Base-by-base conservation (phyloP, 2,888 invertebrate genomes). In the Malthinus flaveolus region DNA sequence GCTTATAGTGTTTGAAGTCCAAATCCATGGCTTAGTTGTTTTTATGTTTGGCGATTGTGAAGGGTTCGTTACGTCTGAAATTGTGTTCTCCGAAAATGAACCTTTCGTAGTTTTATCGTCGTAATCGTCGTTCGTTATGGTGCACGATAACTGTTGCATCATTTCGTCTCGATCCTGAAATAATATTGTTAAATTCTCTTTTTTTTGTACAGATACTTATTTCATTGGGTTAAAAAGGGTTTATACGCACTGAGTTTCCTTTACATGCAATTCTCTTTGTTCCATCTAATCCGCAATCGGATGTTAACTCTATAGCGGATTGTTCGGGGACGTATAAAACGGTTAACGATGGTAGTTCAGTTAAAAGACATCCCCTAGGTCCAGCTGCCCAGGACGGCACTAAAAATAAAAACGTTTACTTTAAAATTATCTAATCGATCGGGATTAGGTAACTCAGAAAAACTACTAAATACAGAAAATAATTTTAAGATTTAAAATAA, bases 311-410 rank as follows among this genome's bases (percentile, higher is more conserved):
- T 49, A 90, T 85, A 45, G 89, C 89, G 33, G 88, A 88, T 72
- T 88, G 87, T 73, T 90, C 90, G 31, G 90, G 90, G 71, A 90
- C 82, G 73, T 89, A 91, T 57, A 89, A 82, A 64, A 88, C 86
- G 1, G 90, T 90, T 63, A 90, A 78, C 32, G 89, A 88, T 3
- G 90, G 89, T 66, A 90, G 78, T 56, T 87, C 87, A 66, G 85
- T 85, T 56, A 90, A 79, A 77, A 89, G 85, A 73, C 90, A 90
- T 31, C 88, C 87, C 66, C 85, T 85, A 33, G 84, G 83, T 34
- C 79, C 79, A 49, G 81, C 77, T n/a, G 90, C 90, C 90, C 90
- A 90, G 68, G 84, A 83, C 31, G 90, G 90, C 64, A 90, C 90
- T 90, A 79, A 6, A 75, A 76, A 72, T 49, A 68, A 3, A 23